Evolutionary conservation across 2,797 vertebrate genomes (phyloP).

Genomic region (Cryptoprocta ferox): DNA sequence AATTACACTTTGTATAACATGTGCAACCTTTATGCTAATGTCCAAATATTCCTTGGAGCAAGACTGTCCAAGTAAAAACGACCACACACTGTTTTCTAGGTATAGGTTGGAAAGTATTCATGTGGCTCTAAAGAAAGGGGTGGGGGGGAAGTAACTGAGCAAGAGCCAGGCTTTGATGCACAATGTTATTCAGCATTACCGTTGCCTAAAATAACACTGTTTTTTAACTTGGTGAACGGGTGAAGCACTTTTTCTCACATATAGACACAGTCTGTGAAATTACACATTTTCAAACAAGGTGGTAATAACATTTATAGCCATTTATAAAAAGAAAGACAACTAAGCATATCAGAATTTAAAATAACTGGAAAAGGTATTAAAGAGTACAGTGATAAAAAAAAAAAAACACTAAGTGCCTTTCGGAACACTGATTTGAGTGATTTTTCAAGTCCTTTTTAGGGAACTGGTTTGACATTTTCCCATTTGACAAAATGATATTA

Average conservation of each 20-base stretch:
- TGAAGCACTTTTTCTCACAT: constrained; percentile 72
- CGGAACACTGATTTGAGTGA: constrained; percentile 29
- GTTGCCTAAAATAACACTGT: constrained; percentile 77
- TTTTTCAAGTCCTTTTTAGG: constrained; percentile 36
- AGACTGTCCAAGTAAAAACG: constrained; percentile 82
- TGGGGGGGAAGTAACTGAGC: background rate
- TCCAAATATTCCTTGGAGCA: constrained; percentile 87
- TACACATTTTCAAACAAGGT: constrained; percentile 79
- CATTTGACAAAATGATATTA: constrained; percentile 47
- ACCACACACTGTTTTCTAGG: constrained; percentile 76
- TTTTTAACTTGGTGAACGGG: constrained; percentile 77
- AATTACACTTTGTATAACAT: constrained; percentile 90
- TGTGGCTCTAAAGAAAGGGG: constrained; percentile 55
- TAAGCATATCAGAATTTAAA: constrained; percentile 75
- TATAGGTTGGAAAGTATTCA: constrained; percentile 73
- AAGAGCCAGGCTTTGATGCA: constrained; percentile 62
- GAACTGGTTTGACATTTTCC: constrained; percentile 51
- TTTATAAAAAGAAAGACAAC: constrained; percentile 79
- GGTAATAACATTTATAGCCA: constrained; percentile 76
- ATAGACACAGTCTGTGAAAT: constrained; percentile 78
- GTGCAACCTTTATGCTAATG: constrained; percentile 91
- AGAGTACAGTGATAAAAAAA: background rate
- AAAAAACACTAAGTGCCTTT: background rate
- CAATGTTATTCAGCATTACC: constrained; percentile 76
- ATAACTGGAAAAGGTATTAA: constrained; percentile 36